Evolutionary conservation across 2,888 invertebrate species (phyloP), one percentile per base, ranked within the genome.

Genomic region (Parnassius orleans): DNA sequence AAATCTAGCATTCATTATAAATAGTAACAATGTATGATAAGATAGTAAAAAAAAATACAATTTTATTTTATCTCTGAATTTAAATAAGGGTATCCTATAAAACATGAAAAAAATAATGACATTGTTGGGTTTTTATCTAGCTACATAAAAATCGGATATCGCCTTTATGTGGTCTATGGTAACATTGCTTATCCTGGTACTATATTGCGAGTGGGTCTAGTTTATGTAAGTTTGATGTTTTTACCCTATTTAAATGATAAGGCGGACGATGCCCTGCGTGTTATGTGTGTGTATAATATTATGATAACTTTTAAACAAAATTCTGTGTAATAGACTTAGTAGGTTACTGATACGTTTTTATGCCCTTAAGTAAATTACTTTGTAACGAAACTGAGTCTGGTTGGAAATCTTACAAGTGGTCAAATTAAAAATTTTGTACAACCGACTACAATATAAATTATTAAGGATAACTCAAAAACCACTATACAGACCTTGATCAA

Each of bases 311-410:
- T 11, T 12, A n/a, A 44, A 46, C 46, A 46, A 7, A 7, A 7
- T n/a, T 46, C 46, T 7, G 7, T 12, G n/a, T 3, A 0, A 81
- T 79, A 80, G 80, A 7, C 33, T 33, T 33, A 5, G 7, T 33
- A 7, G 33, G 7, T 33, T 33, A 33, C 33, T 33, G 33, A 33
- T 33, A 33, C 33, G 0, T 33, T 79, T 86, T 86, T 81, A 86
- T 78, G 72, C 68, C 77, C 76, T 78, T 74, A 78, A 83, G 86
- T 81, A 80, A 86, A 84, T 84, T 81, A 82, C 78, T 77, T 75
- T 71, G 64, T 64, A 65, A 64, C 54, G 48, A 66, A 62, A 59
- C 19, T 0, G 19, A 19, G 19, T 2, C 19, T 19, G 19, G 19
- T 19, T 19, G 19, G 19, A 19, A 19, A 19, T 19, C 19, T 19